phyloP scores from a whole-genome alignment of 2,113 vertebrate genomes.

The Ascaphus truei region DNA sequence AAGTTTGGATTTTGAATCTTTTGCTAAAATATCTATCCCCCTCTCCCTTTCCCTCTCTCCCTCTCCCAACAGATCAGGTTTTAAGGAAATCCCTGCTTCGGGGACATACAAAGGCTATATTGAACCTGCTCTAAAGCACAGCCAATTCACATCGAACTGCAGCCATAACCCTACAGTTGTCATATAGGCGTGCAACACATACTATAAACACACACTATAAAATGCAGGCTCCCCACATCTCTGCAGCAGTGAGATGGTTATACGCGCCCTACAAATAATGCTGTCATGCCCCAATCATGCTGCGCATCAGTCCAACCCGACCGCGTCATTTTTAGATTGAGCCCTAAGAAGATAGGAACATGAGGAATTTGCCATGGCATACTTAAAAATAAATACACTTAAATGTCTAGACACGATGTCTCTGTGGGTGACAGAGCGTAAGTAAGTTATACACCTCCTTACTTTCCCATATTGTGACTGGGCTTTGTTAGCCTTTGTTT shows the following conservation, averaged over 20 bases:
- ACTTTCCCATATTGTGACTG: conserved; percentile 24
- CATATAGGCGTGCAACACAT: no score
- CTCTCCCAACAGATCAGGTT: no score
- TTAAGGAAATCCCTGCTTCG: no score
- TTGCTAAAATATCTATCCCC: no score
- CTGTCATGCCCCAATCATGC: conserved; percentile 4
- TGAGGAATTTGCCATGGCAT: conserved; percentile 32
- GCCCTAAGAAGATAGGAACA: conserved; percentile 25
- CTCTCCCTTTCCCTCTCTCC: no score
- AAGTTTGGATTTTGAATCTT: no score
- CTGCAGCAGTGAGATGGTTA: background rate
- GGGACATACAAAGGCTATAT: no score
- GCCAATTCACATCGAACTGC: no score
- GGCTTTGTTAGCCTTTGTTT: conserved; percentile 28
- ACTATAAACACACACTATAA: no score
- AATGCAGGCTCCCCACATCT: conserved; percentile 2
- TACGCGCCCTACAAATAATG: conserved; percentile 11
- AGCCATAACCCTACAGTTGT: no score
- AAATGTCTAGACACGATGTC: conserved; percentile 30
- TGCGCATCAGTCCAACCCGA: conserved; percentile 12
- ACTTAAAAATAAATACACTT: conserved; percentile 35
- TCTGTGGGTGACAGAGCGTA: conserved; percentile 22
- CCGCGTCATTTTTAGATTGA: conserved; percentile 26
- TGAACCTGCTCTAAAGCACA: no score
- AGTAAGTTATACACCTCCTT: conserved; percentile 30